Conservation (phyloP, 2,888 invertebrate species). For the Hedya salicella region DNA sequence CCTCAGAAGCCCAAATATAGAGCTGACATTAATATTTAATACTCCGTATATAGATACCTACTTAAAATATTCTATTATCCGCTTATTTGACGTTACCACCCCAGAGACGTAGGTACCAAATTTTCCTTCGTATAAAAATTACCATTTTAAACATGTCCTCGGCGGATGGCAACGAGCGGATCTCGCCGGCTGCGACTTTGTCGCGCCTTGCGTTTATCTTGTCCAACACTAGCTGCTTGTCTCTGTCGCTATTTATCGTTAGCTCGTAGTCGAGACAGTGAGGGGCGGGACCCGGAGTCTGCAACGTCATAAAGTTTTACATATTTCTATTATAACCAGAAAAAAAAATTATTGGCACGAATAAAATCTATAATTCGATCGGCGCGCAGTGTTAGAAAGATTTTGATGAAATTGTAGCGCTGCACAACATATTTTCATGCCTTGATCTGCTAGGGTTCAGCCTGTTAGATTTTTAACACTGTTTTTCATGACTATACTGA, state of each 20-base stretch:
- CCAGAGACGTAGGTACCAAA: background rate
- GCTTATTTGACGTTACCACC: background rate
- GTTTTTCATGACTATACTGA: too few species aligned
- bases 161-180: slow-evolving; percentile 69
- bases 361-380: too few species aligned
- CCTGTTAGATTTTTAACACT: too few species aligned
- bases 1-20: too few species aligned
- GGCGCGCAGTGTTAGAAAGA: too few species aligned
- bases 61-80: slow-evolving; percentile 11
- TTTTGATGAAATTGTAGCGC: too few species aligned
- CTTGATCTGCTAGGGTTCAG: too few species aligned
- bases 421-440: too few species aligned
- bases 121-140: slow-evolving; percentile 39
- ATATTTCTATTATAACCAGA: too few species aligned
- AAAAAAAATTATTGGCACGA: too few species aligned
- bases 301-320: slow-evolving; percentile 33
- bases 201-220: slow-evolving; percentile 75
- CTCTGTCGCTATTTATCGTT: slow-evolving; percentile 58
- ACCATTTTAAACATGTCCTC: slow-evolving; percentile 75
- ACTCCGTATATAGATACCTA: background rate
- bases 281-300: slow-evolving; percentile 60
- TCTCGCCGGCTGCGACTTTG: slow-evolving; percentile 73
- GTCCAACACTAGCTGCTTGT: slow-evolving; percentile 65
- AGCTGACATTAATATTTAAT: too few species aligned
- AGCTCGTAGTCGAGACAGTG: slow-evolving; percentile 66